A percentile compares a stretch with the other conserved stretches of the same genome.
phyloP scores from a whole-genome alignment of 2,113 vertebrate genomes.

The Microcebus ravelobensis region DNA sequence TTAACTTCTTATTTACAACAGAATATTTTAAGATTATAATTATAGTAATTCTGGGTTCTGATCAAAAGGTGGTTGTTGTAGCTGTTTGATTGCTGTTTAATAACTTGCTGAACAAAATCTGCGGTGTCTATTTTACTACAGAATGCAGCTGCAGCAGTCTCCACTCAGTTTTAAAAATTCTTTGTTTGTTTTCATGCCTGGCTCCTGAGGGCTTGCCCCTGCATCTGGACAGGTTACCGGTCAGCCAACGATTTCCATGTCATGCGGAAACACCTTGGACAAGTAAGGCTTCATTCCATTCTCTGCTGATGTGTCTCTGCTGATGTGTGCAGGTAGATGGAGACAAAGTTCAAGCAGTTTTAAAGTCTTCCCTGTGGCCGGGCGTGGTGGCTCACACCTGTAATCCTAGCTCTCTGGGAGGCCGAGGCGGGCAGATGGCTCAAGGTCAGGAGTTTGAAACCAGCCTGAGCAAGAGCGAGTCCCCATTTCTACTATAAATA shows the following conservation, averaged over 20 bases:
- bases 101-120: background rate
- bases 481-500: too few relatives aligned
- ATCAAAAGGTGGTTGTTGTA: too few relatives aligned
- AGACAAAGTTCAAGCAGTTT: background rate
- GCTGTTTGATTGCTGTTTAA: background rate
- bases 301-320: rapidly evolving
- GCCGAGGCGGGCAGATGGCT: too few relatives aligned
- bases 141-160: background rate
- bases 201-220: background rate
- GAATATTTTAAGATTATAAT: background rate
- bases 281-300: background rate
- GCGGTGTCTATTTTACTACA: background rate
- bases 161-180: background rate
- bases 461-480: too few relatives aligned
- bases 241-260: background rate
- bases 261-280: background rate
- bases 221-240: background rate
- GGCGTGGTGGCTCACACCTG: too few relatives aligned
- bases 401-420: too few relatives aligned
- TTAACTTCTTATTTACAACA: background rate
- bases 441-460: too few relatives aligned
- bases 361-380: background rate
- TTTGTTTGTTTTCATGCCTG: background rate
- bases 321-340: background rate
- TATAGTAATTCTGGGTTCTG: background rate